Conservation (phyloP, 2,113 vertebrate species). For the Rhinopomastus cyanomelas region DNA sequence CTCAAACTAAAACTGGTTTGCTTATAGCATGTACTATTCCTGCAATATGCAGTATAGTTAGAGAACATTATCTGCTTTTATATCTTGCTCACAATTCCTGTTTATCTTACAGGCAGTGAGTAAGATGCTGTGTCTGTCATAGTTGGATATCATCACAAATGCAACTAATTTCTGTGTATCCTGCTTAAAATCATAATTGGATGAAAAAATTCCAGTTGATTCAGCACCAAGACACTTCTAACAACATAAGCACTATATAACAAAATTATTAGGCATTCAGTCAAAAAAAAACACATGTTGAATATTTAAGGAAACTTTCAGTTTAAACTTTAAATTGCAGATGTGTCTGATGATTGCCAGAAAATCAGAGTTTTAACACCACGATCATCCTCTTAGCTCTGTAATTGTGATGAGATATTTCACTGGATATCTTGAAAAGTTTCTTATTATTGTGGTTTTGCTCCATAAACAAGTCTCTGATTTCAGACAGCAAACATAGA, state of each 20-base stretch:
- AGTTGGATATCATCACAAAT: background rate
- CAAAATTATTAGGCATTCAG: background rate
- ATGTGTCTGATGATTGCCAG: background rate
- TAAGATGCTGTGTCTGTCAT: background rate
- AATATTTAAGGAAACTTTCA: background rate
- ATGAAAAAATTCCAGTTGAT: background rate
- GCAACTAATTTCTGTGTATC: background rate
- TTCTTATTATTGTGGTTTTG: background rate
- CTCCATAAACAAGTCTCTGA: constrained; percentile 2
- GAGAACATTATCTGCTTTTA: background rate
- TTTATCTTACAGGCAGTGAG: background rate
- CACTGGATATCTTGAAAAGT: background rate
- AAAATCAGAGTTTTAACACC: background rate
- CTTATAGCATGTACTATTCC: background rate
- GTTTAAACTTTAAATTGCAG: background rate
- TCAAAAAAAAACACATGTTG: background rate
- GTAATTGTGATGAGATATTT: background rate
- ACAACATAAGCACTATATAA: background rate
- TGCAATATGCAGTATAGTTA: background rate
- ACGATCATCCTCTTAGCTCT: background rate
- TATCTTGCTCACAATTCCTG: background rate
- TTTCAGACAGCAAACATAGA: constrained; percentile 37
- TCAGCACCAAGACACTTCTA: background rate
- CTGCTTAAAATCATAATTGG: background rate
- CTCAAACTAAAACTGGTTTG: background rate